Base-by-base conservation (phyloP, 2,888 invertebrate genomes). In the Ichneumon xanthorius region DNA sequence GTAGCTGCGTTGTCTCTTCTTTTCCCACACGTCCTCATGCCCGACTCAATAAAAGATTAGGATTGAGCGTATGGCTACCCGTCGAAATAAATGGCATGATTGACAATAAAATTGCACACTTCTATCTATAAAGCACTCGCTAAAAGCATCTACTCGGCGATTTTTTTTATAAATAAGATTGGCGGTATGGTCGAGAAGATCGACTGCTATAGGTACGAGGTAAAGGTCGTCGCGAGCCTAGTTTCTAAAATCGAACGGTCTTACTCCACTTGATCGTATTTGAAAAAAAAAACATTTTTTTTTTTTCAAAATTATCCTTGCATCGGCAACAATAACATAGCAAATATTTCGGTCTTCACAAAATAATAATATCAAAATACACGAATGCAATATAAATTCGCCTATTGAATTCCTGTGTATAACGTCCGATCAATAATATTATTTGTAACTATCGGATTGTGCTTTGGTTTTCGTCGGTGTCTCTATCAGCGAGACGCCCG, bases 401-500 rank as follows among this genome's bases (percentile, higher is more conserved):
- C 33, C 30, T 63, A 75, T 75, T 48, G 7, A 19, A 63, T 19
- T n/a, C n/a, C 48, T 26, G 30, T n/a, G 11, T 48, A 7, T 6
- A 33, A 30, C 63, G 63, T 26, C 53, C 5, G 30, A 77, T 26
- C 16, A 30, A 45, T 19, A 68, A 61, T 45, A 70, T 63, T 68
- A 81, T 65, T 81, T 80, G 53, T 73, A 68, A 63, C 48, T 61
- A 55, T 78, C 77, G 14, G 26, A 6, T 45, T 53, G 53, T 80
- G n/a, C 68, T 80, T 68, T 76, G 72, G 67, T 68, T 80, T 50
- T 82, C 80, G 22, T 85, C 63, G 19, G 14, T 7, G 33, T 80
- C 80, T 63, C 50, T 68, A 50, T 50, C 82, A 26, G 86, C 80
- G n/a, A 80, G 45, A 65, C 84, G 78, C 61, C 80, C 84, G 45